phyloP scores from a whole-genome alignment of 2,797 vertebrate genomes.

The Heterohyrax brucei region DNA sequence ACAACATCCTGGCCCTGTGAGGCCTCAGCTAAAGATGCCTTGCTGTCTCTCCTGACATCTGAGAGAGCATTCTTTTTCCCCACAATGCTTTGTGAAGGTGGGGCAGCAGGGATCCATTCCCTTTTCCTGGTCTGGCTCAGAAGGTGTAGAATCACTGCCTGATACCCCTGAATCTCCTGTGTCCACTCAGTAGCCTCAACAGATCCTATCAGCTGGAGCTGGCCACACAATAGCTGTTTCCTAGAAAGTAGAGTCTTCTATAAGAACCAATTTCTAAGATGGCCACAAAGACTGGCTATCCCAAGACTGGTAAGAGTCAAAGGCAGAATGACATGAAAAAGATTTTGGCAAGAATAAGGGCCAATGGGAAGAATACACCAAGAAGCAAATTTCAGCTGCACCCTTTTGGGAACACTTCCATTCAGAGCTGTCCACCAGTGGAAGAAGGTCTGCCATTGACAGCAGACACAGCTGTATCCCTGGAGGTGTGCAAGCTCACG shows the following conservation, averaged over 20 bases:
- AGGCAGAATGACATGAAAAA: neutral
- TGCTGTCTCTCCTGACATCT: neutral
- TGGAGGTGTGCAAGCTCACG: neutral
- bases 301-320: neutral
- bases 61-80: neutral
- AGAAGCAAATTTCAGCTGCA: neutral
- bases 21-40: neutral
- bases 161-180: neutral
- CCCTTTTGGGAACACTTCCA: neutral
- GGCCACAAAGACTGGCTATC: neutral
- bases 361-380: neutral
- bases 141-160: neutral
- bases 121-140: constrained; percentile 6
- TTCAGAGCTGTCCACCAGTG: neutral
- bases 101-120: too few relatives aligned
- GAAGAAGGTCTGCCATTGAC: neutral
- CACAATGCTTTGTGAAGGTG: neutral
- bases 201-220: neutral
- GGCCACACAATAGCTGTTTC: neutral
- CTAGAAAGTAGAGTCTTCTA: neutral
- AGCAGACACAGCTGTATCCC: neutral
- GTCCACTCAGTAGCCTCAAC: neutral
- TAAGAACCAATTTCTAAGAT: constrained; percentile 31
- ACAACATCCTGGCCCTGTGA: neutral
- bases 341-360: neutral